These are phyloP conservation scores for Schizopygopsis malacanthus DNA, from an alignment of 2,797 vertebrate genomes.

Conservation along the genomic window DNA sequence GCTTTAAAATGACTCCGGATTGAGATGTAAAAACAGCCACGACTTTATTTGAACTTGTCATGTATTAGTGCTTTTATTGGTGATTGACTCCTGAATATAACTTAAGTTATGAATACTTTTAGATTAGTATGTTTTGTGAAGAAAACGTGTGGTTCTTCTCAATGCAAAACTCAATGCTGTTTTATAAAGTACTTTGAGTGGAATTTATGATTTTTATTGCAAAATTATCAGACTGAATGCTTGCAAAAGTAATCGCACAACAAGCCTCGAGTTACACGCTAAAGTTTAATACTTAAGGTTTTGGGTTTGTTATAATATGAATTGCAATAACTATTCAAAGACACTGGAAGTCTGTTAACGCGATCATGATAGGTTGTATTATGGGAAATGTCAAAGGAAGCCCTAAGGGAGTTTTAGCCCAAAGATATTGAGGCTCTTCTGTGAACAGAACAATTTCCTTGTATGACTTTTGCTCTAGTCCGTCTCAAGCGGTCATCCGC, in stretches of 20 bases:
- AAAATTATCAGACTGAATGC: not conserved
- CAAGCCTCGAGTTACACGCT: not conserved
- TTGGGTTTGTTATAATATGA: not conserved
- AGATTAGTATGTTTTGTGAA: not conserved
- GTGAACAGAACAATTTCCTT: conserved; percentile 52
- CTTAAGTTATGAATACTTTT: not conserved
- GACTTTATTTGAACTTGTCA: not conserved
- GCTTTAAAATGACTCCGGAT: not conserved
- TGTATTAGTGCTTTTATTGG: conserved; percentile 1
- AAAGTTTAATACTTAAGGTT: not conserved
- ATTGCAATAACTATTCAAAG: not conserved
- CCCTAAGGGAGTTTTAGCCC: conserved; percentile 44
- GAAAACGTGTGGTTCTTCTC: not conserved
- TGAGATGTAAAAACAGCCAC: not conserved
- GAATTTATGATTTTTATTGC: not conserved
- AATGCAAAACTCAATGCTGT: not conserved
- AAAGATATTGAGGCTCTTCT: conserved; percentile 27
- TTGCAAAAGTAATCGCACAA: not conserved
- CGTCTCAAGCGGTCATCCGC: conserved; percentile 68
- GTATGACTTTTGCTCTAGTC: conserved; percentile 30
- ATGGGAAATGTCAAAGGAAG: conserved; percentile 36
- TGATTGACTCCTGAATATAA: not conserved
- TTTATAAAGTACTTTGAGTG: not conserved
- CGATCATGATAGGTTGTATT: not conserved
- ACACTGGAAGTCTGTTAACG: not conserved